Percentiles rank a stretch among this genome's conserved stretches.
These are phyloP conservation scores for Leptarthrus brevirostris DNA, from an alignment of 2,888 invertebrate species.

Conservation along the genomic window DNA sequence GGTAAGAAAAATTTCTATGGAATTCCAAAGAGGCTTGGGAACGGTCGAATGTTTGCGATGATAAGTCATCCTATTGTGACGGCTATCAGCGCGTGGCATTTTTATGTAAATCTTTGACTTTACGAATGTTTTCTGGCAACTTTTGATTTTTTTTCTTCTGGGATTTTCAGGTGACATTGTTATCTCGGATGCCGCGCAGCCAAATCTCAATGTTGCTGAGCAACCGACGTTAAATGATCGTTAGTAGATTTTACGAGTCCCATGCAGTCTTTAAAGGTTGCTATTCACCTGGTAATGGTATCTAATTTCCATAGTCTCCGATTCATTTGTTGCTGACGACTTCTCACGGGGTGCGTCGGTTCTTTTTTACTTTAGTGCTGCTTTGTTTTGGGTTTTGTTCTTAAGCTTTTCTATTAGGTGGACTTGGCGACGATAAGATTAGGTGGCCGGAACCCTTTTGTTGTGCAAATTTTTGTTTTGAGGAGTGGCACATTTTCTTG, in stretches of 20 bases:
- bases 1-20: too few relatives aligned
- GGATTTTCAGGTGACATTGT: conserved; percentile 26
- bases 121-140: conserved; percentile 9
- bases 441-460: conserved; percentile 41
- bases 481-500: conserved; percentile 7
- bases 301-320: conserved; percentile 24
- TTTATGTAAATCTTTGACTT: conserved; percentile 39
- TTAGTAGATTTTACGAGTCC: neutral
- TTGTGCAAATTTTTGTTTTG: conserved; percentile 30
- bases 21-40: conserved; percentile 17
- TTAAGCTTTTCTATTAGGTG: conserved; percentile 10
- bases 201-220: conserved; percentile 11
- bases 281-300: conserved; percentile 39
- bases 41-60: conserved; percentile 32
- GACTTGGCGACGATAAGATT: conserved; percentile 33
- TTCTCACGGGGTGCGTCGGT: neutral
- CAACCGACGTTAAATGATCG: neutral
- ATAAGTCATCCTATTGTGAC: conserved; percentile 40
- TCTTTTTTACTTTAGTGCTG: neutral
- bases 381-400: conserved; percentile 20
- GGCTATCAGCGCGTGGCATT: conserved; percentile 44
- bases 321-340: neutral
- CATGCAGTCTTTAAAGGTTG: conserved; percentile 19
- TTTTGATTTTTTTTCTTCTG: conserved; percentile 27
- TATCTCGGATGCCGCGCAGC: neutral